A percentile compares a stretch with the other conserved stretches of the same genome.
These are phyloP conservation scores for Papilio xuthus DNA, from an alignment of 1,140 invertebrate genomes.

Conservation along the genomic window DNA sequence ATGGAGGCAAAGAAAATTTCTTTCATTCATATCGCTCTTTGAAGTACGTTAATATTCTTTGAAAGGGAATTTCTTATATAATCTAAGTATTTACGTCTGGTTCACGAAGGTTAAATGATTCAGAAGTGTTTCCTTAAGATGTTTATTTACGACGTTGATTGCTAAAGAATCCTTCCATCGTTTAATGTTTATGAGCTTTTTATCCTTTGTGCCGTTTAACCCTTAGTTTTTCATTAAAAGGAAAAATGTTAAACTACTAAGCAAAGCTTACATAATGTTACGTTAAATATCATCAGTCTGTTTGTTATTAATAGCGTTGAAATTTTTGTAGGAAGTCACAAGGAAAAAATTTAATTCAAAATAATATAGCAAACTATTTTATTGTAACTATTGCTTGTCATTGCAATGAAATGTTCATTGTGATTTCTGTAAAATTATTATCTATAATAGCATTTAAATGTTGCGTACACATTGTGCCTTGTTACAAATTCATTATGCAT, in stretches of 20 bases:
- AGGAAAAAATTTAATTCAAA: too few species aligned
- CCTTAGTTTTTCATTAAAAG: neutral
- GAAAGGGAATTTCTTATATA: neutral
- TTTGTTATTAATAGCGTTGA: too few species aligned
- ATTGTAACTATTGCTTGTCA: too few species aligned
- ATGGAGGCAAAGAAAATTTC: conserved; percentile 8
- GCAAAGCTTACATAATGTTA: too few species aligned
- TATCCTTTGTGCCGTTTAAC: neutral
- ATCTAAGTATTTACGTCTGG: neutral
- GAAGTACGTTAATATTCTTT: neutral
- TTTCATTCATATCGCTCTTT: conserved; percentile 10
- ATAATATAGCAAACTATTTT: neutral
- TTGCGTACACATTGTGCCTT: neutral
- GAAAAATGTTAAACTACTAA: neutral
- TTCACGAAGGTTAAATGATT: neutral
- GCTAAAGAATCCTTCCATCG: neutral
- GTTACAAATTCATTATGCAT: conserved; percentile 2
- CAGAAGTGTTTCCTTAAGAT: conserved; percentile 1
- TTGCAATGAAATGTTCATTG: neutral
- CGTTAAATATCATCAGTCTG: too few species aligned
- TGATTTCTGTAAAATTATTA: neutral
- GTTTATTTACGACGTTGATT: conserved; percentile 10
- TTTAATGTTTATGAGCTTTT: neutral
- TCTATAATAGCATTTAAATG: neutral
- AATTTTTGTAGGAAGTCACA: too few species aligned